phyloP scores from a whole-genome alignment of 2,888 invertebrate genomes.

The Apodemia hepburni region DNA sequence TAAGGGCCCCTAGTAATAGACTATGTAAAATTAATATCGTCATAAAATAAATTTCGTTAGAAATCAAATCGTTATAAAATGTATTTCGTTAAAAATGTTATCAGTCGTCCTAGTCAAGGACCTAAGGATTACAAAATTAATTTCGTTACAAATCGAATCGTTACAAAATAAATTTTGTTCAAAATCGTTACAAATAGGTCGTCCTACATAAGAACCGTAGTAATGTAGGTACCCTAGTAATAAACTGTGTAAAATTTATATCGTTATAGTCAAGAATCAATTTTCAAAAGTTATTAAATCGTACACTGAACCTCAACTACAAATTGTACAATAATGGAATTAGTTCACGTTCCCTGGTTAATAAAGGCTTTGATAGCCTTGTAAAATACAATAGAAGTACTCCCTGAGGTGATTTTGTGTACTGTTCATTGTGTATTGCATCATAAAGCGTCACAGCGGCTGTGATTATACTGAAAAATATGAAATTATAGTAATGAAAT shows the following conservation, averaged over 20 bases:
- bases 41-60: too few relatives aligned
- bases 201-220: too few relatives aligned
- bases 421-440: background rate
- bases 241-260: background rate
- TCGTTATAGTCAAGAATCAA: background rate
- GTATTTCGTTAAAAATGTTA: too few relatives aligned
- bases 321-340: constrained; percentile 17
- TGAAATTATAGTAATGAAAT: background rate
- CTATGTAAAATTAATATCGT: too few relatives aligned
- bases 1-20: too few relatives aligned
- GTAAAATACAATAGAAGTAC: constrained; percentile 11
- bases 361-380: constrained; percentile 17
- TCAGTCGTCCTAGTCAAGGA: too few relatives aligned
- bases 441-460: background rate
- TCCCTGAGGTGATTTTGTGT: constrained; percentile 3
- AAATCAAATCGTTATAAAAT: too few relatives aligned
- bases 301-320: constrained; percentile 6
- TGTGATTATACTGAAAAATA: background rate
- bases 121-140: too few relatives aligned
- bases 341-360: constrained; percentile 13
- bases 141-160: too few relatives aligned
- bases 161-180: too few relatives aligned
- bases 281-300: constrained; percentile 7
- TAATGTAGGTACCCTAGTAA: too few relatives aligned
- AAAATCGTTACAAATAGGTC: too few relatives aligned